A percentile compares a stretch with the other conserved stretches of the same genome.
Conservation (phyloP, 2,888 invertebrate species). For the Lypha dubia region DNA sequence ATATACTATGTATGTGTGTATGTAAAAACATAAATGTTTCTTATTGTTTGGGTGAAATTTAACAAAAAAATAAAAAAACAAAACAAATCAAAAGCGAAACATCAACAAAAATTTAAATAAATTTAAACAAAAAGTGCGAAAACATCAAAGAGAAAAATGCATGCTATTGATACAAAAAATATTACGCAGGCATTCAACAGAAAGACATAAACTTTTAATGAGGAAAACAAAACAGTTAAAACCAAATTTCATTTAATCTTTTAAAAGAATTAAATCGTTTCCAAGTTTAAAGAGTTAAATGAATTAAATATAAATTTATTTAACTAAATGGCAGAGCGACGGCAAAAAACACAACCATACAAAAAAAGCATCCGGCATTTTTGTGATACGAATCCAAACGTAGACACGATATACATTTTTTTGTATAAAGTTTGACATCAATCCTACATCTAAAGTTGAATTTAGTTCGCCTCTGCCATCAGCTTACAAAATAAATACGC, state of each 20-base stretch:
- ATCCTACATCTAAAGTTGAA: too few species aligned
- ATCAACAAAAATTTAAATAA: conserved; percentile 50
- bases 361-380: too few species aligned
- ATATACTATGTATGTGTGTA: background rate
- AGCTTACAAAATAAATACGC: too few species aligned
- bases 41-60: background rate
- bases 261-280: conserved; percentile 32
- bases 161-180: conserved; percentile 40
- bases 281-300: background rate
- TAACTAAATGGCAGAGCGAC: too few species aligned
- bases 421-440: too few species aligned
- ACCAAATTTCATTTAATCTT: conserved; percentile 3
- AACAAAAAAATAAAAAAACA: background rate
- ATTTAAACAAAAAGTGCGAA: conserved; percentile 72
- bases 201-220: conserved; percentile 62
- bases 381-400: too few species aligned
- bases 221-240: conserved; percentile 39
- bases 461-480: too few species aligned
- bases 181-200: conserved; percentile 53
- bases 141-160: conserved; percentile 73
- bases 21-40: background rate
- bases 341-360: too few species aligned
- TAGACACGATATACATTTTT: too few species aligned
- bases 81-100: conserved; percentile 24
- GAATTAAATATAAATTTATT: too few species aligned